Evolutionary conservation across 1,140 invertebrate species (phyloP).

Genomic region (Sinella curviseta): DNA sequence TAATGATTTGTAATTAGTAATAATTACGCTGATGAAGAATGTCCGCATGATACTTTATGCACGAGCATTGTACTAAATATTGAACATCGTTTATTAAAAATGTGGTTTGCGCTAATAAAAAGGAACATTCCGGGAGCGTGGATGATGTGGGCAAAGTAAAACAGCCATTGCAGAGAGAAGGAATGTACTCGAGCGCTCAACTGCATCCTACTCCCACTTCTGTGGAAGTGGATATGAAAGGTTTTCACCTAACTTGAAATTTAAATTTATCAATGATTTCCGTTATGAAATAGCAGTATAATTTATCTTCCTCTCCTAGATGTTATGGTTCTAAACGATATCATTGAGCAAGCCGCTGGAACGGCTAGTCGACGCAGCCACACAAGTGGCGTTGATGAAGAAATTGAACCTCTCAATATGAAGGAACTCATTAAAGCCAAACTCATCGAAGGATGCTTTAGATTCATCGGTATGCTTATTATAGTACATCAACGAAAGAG

Average conservation of each 20-base stretch:
- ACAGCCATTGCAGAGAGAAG: neutral
- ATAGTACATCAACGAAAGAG: neutral
- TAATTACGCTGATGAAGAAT: no score
- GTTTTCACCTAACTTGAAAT: neutral
- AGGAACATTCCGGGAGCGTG: slow-evolving; percentile 4
- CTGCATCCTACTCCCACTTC: neutral
- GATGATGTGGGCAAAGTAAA: neutral
- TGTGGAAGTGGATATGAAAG: neutral
- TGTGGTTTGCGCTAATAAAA: neutral
- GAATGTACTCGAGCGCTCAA: neutral
- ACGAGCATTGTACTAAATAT: no score
- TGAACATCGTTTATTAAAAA: neutral
- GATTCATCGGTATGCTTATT: slow-evolving; percentile 63
- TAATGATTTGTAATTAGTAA: no score
- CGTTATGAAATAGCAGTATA: no score
- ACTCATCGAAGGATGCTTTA: slow-evolving; percentile 69
- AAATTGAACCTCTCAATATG: slow-evolving; percentile 56
- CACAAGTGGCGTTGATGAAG: slow-evolving; percentile 63
- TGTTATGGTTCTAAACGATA: slow-evolving; percentile 95
- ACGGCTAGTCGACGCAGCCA: slow-evolving; percentile 71
- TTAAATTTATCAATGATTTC: no score
- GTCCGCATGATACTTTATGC: no score
- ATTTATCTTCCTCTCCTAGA: slow-evolving; percentile 73
- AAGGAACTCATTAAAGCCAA: slow-evolving; percentile 69
- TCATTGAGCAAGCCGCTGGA: slow-evolving; percentile 90